Base-by-base conservation (phyloP, 2,888 invertebrate genomes). In the Cephus pulcher region DNA sequence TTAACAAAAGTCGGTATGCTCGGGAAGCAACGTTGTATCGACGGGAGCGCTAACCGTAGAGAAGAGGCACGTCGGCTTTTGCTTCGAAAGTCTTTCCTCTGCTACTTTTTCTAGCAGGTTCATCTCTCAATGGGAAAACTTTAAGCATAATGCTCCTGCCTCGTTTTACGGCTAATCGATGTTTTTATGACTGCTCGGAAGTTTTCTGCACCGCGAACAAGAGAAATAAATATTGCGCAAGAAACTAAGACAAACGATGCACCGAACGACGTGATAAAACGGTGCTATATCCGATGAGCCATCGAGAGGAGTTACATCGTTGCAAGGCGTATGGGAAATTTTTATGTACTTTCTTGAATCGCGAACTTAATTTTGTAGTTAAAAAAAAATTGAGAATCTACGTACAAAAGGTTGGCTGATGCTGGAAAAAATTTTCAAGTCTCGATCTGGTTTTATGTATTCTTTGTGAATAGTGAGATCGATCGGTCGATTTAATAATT, bases 131-230 rank as follows among this genome's bases (percentile, higher is more conserved):
- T 78, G 78, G 77, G 81, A 76, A 82, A 85, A 85, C 82, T 86
- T 85, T 81, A 77, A 80, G 79, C 79, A 81, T 82, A 82, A 78
- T 69, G 77, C 77, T 80, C 74, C 79, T 78, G 75, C 75, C 79
- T 76, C 82, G 81, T 82, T 86, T 86, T 84, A 87, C 82, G 80
- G 82, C 79, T 84, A 83, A 84, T 87, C 86, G 82, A 86, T 84
- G 82, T 82, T 81, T 84, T 79, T 81, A 84, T 76, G 79, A 77
- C 79, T 74, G 34, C 73, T 71, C 40, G 74, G 68, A 78, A 81
- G 77, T 81, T 81, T 76, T 35, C 76, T 35, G 74, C 76, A 76
- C 78, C 76, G 76, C 77, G 76, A 82, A 73, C 74, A 69, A 56
- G 56, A 73, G 82, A 78, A 83, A 84, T 84, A 85, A 81, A 84